Conservation (phyloP, 2,888 invertebrate species). For the Agrypnus murinus region DNA sequence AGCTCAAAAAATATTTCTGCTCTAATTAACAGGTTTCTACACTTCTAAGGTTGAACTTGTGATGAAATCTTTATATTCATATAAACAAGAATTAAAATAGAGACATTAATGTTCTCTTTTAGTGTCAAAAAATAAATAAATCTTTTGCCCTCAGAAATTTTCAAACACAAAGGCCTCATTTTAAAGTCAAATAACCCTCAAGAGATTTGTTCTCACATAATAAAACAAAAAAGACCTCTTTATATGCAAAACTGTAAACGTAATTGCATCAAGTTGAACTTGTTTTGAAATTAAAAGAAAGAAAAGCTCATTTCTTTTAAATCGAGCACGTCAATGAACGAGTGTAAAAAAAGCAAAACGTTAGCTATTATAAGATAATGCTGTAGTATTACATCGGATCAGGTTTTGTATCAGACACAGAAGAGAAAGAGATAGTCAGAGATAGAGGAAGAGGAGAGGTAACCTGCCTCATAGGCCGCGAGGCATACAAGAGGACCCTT, state of each 20-base stretch:
- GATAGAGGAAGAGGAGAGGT: neutral
- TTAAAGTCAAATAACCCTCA: conserved; percentile 1
- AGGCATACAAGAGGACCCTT: conserved; percentile 28
- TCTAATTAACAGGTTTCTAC: no score
- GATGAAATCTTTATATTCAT: no score
- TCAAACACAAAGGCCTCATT: neutral
- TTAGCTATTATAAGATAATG: conserved; percentile 13
- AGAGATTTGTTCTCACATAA: neutral
- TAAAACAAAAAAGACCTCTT: neutral
- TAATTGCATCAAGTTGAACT: conserved; percentile 6
- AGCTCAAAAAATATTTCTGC: no score
- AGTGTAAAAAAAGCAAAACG: neutral
- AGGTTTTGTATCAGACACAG: conserved; percentile 33
- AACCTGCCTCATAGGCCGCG: conserved; percentile 21
- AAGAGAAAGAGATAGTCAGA: no score
- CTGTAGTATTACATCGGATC: conserved; percentile 17
- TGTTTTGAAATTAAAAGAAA: neutral
- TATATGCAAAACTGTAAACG: conserved; percentile 14
- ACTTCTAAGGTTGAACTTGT: no score
- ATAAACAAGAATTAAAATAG: no score
- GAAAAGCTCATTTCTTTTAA: conserved; percentile 15
- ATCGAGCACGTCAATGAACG: conserved; percentile 32
- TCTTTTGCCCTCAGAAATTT: no score
- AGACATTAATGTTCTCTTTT: no score
- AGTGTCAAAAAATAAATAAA: no score